phyloP scores from a whole-genome alignment of 2,113 vertebrate species.

The Athene noctua region DNA sequence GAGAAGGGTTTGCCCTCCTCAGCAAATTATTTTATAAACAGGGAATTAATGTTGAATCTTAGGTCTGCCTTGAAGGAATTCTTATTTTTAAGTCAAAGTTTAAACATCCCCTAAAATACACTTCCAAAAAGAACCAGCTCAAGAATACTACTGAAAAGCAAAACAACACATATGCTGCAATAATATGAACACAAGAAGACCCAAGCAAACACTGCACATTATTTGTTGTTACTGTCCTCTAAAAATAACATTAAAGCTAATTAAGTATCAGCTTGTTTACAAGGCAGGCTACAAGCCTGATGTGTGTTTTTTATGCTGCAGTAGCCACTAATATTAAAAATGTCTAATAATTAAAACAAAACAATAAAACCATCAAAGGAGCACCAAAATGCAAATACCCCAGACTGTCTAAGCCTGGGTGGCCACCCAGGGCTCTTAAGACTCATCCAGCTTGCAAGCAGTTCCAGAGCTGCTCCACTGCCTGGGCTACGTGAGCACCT shows the following conservation, averaged over 20 bases:
- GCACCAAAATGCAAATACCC: not conserved
- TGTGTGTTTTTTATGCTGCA: not conserved
- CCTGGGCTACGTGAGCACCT: not conserved
- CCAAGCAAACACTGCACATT: not conserved
- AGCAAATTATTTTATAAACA: slow-evolving; percentile 64
- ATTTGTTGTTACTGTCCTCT: slow-evolving; percentile 34
- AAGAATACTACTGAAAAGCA: not conserved
- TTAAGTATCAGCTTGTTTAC: slow-evolving; percentile 26
- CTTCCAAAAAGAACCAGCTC: slow-evolving; percentile 33
- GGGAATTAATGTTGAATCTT: slow-evolving; percentile 41
- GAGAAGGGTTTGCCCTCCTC: slow-evolving; percentile 44
- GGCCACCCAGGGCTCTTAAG: not conserved
- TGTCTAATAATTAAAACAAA: slow-evolving; percentile 46
- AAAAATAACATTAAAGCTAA: slow-evolving; percentile 35
- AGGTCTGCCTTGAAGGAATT: slow-evolving; percentile 31
- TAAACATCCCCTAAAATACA: slow-evolving; percentile 45
- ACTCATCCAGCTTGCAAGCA: not conserved
- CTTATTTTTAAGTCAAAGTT: slow-evolving; percentile 52
- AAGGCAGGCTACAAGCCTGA: not conserved
- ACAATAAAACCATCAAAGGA: slow-evolving; percentile 46
- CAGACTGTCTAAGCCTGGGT: slow-evolving; percentile 4
- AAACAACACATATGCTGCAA: not conserved
- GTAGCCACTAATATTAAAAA: slow-evolving; percentile 23
- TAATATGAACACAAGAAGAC: not conserved
- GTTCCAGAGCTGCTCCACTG: not conserved